Percentiles rank a stretch among this genome's conserved stretches.
These are phyloP conservation scores for Aphaenogaster ashmeadi DNA, from an alignment of 1,140 invertebrate genomes.

Conservation along the genomic window DNA sequence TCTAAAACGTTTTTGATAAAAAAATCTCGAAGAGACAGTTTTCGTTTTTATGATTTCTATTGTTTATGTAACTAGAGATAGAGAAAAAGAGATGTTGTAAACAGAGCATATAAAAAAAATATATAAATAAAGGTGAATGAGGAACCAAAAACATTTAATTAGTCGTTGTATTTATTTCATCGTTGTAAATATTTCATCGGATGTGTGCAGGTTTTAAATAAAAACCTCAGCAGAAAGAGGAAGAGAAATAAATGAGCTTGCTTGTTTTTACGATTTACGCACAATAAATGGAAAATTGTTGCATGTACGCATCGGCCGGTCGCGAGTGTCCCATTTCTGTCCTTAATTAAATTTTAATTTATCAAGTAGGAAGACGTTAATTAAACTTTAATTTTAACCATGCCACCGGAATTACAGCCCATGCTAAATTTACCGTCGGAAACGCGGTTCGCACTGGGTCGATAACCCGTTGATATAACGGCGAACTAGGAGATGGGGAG, in stretches of 20 bases:
- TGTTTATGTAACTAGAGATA: not conserved
- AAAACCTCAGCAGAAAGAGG: constrained; percentile 6
- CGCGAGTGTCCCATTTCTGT: constrained; percentile 18
- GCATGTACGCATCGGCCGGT: constrained; percentile 6
- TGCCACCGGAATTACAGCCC: constrained; percentile 70
- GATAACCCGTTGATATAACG: constrained; percentile 72
- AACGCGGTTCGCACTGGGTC: constrained; percentile 59
- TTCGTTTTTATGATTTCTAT: not conserved
- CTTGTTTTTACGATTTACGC: constrained; percentile 40
- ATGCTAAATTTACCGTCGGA: constrained; percentile 74
- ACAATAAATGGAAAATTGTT: constrained; percentile 26
- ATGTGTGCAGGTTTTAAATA: constrained; percentile 1
- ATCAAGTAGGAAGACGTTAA: constrained; percentile 75
- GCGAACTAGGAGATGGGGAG: constrained; percentile 9
- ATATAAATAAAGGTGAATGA: not conserved
- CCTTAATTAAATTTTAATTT: constrained; percentile 78
- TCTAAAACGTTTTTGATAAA: not conserved
- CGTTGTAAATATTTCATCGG: constrained; percentile 28
- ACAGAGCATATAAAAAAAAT: not conserved
- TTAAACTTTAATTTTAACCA: constrained; percentile 80
- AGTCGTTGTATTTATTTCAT: too few relatives aligned
- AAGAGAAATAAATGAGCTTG: constrained; percentile 28
- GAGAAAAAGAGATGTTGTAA: not conserved
- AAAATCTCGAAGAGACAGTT: not conserved
- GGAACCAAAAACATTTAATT: not conserved